These are phyloP conservation scores for Macrobrachium rosenbergii DNA, from an alignment of 1,140 invertebrate genomes.

Conservation along the genomic window DNA sequence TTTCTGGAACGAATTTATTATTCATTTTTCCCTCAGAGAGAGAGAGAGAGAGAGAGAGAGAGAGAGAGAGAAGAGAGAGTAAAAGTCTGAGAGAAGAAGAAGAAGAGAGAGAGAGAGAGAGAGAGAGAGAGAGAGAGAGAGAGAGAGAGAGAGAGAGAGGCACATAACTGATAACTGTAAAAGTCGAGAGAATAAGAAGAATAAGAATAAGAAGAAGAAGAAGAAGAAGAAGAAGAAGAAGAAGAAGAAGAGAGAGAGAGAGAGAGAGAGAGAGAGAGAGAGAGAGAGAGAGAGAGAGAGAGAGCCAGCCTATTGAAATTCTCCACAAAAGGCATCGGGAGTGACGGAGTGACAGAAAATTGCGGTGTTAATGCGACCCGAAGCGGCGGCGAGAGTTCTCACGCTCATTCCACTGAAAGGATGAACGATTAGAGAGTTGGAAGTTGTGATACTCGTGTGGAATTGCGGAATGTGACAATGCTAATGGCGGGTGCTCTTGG, in stretches of 20 bases:
- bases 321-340: not conserved
- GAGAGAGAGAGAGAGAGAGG: not conserved
- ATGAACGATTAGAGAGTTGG: no score
- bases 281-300: no score
- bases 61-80: not conserved
- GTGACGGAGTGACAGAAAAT: not conserved
- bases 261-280: not conserved
- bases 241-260: not conserved
- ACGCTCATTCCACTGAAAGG: no score
- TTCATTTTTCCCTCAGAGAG: not conserved
- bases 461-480: no score
- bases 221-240: no score
- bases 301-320: not conserved
- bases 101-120: conserved; percentile 4
- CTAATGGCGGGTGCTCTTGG: no score
- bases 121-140: conserved; percentile 1
- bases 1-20: no score
- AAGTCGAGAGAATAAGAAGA: not conserved
- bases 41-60: not conserved
- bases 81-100: not conserved
- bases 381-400: no score
- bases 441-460: no score
- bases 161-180: no score
- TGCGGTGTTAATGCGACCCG: not conserved
- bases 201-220: not conserved